Evolutionary conservation across 2,888 invertebrate genomes (phyloP).

Genomic region (Venusia cambrica): DNA sequence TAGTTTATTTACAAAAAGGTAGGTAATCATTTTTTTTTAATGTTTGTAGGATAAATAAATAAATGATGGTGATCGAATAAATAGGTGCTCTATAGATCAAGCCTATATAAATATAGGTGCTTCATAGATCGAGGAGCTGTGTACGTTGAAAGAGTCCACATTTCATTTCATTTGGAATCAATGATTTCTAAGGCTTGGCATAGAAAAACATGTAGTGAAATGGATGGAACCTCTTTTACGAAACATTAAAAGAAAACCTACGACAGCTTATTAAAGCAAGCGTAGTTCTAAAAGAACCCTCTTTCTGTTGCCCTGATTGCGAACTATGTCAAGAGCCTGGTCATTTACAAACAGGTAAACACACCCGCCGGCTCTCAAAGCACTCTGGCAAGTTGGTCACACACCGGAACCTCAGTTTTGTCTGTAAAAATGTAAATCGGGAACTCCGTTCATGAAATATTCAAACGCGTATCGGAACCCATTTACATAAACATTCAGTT

Average conservation of each 20-base stretch:
- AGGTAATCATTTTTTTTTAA: too few relatives aligned
- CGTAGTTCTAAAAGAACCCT: constrained; percentile 21
- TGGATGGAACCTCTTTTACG: background rate
- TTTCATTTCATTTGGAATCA: too few relatives aligned
- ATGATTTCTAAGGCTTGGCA: too few relatives aligned
- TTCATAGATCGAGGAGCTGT: too few relatives aligned
- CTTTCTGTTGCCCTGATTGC: constrained; percentile 25
- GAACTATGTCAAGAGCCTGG: constrained; percentile 31
- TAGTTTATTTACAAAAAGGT: too few relatives aligned
- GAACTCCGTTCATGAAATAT: constrained; percentile 31
- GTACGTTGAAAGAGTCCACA: too few relatives aligned
- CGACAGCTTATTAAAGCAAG: constrained; percentile 15
- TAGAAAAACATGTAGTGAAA: too few relatives aligned
- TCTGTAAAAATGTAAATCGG: constrained; percentile 30
- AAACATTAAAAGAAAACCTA: constrained; percentile 4
- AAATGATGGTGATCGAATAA: too few relatives aligned
- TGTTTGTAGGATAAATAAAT: too few relatives aligned
- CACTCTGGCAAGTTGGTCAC: constrained; percentile 24
- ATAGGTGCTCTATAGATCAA: too few relatives aligned
- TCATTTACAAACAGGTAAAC: constrained; percentile 33
- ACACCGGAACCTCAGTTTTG: constrained; percentile 24
- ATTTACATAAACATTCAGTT: constrained; percentile 26
- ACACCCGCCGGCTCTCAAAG: constrained; percentile 21
- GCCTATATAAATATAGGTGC: too few relatives aligned
- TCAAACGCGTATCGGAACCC: constrained; percentile 27